phyloP scores from a whole-genome alignment of 2,113 vertebrate genomes.

The Coracopsis vasa region DNA sequence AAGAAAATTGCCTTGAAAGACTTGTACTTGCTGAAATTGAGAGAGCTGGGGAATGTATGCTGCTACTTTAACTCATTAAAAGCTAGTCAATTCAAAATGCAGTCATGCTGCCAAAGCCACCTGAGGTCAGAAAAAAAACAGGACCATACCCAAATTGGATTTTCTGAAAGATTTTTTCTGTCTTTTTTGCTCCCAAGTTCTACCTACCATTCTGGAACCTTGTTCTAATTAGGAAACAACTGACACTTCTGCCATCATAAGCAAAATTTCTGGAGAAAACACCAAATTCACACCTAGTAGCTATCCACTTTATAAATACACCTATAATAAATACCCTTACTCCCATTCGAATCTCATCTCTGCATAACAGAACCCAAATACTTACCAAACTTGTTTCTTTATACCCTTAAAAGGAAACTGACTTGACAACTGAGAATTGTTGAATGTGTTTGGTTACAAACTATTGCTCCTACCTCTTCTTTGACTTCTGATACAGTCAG shows the following conservation, averaged over 20 bases:
- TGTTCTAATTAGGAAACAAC: neutral
- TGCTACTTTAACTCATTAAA: neutral
- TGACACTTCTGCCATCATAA: neutral
- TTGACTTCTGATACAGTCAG: conserved; percentile 87
- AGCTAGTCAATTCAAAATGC: neutral
- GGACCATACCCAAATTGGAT: neutral
- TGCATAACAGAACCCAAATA: neutral
- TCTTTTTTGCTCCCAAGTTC: neutral
- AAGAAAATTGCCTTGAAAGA: neutral
- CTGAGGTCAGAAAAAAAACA: neutral
- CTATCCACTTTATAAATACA: neutral
- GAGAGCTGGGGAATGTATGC: neutral
- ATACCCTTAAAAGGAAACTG: neutral
- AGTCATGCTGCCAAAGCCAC: neutral
- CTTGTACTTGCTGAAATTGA: neutral
- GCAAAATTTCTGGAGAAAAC: neutral
- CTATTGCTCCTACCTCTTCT: conserved; percentile 83
- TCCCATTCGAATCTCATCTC: neutral
- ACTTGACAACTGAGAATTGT: neutral
- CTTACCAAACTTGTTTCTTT: neutral
- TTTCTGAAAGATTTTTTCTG: neutral
- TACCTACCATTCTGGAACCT: neutral
- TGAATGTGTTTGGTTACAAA: neutral
- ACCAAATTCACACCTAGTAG: neutral
- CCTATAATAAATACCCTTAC: neutral